These are phyloP conservation scores for Andinoacara biseriatus DNA, from an alignment of 2,113 vertebrate species.

Conservation along the genomic window DNA sequence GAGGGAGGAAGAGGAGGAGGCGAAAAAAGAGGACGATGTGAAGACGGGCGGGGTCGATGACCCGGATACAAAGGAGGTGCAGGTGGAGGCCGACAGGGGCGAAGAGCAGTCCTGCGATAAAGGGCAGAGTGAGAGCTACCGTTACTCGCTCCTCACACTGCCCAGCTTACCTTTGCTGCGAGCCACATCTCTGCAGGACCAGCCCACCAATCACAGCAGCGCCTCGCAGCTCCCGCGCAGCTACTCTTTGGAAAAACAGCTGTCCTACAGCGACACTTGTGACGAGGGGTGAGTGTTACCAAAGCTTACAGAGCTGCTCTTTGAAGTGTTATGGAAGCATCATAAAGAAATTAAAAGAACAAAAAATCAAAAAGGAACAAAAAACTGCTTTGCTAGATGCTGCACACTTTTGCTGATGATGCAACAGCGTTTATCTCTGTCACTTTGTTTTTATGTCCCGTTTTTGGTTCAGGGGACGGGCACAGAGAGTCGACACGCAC, in stretches of 20 bases:
- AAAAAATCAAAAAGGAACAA: not conserved
- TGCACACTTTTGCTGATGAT: not conserved
- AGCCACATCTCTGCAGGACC: conserved; percentile 83
- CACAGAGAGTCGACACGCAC: not conserved
- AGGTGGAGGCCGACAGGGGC: conserved; percentile 31
- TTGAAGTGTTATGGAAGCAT: not conserved
- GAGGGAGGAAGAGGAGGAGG: conserved; percentile 67
- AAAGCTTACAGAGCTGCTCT: not conserved
- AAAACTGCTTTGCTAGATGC: not conserved
- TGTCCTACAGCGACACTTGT: conserved; percentile 55
- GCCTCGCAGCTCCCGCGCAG: conserved; percentile 69
- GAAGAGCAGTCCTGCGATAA: conserved; percentile 29
- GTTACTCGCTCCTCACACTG: conserved; percentile 56
- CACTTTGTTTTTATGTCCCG: conserved; percentile 16
- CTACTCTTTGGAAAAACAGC: conserved; percentile 77
- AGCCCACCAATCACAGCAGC: conserved; percentile 54
- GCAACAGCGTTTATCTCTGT: conserved; percentile 1
- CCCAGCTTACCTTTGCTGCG: conserved; percentile 77
- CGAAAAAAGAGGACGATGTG: conserved; percentile 42
- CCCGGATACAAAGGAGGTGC: conserved; percentile 26
- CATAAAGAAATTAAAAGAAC: not conserved
- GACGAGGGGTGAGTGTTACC: conserved; percentile 68
- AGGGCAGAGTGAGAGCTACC: conserved; percentile 37
- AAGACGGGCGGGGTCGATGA: conserved; percentile 26
- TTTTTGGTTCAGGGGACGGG: conserved; percentile 28